Evolutionary conservation across 1,140 invertebrate genomes (phyloP), one percentile per base, ranked within the genome.

Genomic region (Drosophila willistoni): DNA sequence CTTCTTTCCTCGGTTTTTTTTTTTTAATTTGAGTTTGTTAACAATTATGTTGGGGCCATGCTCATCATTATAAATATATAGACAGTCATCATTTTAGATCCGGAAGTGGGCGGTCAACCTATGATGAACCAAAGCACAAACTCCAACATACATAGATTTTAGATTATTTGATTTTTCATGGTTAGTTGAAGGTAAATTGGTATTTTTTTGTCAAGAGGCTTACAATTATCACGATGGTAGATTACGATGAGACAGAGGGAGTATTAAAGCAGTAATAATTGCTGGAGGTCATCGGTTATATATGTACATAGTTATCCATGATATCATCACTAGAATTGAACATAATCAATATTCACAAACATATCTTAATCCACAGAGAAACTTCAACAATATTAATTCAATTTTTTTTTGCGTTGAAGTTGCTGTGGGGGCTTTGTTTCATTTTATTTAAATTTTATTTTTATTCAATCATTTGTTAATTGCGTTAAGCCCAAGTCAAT

Each of bases 401-500:
- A 57, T 63, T 29, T 10, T 47, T 69, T 64, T 64, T 73, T 66
- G 51, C 33, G 54, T 42, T 64, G 14, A 51, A 51, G 44, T 51
- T 51, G 44, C 13, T 64, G 64, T 76, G 60, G 61, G 60, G 61
- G 60, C 25, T 67, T 72, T 57, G 22, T 33, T 57, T 57, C 13
- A 33, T 57, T 33, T 57, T 63, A 66, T 71, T 71, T 74, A 51
- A 51, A 51, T 51, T 51, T 51, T 65, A 65, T 60, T 75, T 22
- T 51, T 19, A 51, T 51, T 73, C 62, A 70, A 73, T 79, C 76
- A 61, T 75, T 73, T 84, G 77, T 84, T 80, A 84, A 84, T 84
- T 84, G 81, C 81, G 69, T 77, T 77, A 84, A 79, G 77, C 69
- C 73, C 66, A 69, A 83, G 72, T 83, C 81, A 84, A 83, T 83